Evolutionary conservation across 1,140 invertebrate genomes (phyloP), one percentile per base, ranked within the genome.

Genomic region (Meloidogyne hapla): DNA sequence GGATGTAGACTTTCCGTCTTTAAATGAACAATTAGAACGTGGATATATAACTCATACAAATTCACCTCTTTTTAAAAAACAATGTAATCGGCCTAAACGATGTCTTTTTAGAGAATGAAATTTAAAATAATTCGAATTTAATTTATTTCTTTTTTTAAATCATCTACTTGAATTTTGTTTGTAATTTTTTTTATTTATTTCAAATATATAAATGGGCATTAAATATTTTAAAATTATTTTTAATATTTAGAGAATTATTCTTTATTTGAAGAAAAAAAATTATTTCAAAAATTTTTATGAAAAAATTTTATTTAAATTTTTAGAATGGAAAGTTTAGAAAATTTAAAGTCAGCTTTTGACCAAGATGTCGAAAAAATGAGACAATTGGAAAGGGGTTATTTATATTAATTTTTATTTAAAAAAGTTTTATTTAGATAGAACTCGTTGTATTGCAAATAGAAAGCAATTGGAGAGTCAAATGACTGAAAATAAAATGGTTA

Each of bases 401-500:
- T n/a, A n/a, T n/a, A n/a, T n/a, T 26, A 48, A 45, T 4, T 77
- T 45, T 8, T 18, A 6, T 79, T 78, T n/a, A n/a, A 38, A 21
- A 33, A 12, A 33, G 8, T 56, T 15, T 79, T 65, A 2, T 83
- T 81, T 81, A 83, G 82, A 83, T 10, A 75, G 68, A 18, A 40
- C 61, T 23, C 81, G 70, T 63, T 81, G 77, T 68, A 77, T 86
- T 66, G 42, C 25, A 5, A 86, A 81, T 69, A 76, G 85, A 9
- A 80, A 81, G 25, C 83, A 87, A 48, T 80, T 86, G 65, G 85
- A 86, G 67, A 81, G 79, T 69, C 86, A 87, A 77, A 63, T 87
- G 56, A 87, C 86, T 42, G 85, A 86, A 70, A 86, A 87, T 66
- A 85, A 80, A n/a, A 80, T 87, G 70, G 85, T 86, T 21, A 85